Evolutionary conservation across 2,113 vertebrate species (phyloP).

Genomic region (Centropus bengalensis): DNA sequence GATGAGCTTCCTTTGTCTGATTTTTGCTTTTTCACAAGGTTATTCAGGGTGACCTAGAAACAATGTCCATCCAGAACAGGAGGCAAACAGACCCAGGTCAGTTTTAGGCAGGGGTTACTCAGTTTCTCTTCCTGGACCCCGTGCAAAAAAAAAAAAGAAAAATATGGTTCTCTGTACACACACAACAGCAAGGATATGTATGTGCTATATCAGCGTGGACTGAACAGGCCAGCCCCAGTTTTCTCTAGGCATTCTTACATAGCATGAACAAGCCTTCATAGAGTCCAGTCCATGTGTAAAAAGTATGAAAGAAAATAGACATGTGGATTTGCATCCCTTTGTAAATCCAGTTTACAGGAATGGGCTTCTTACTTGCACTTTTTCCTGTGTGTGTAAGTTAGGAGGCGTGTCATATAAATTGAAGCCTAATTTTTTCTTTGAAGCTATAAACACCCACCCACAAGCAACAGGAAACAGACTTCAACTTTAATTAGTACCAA

Average conservation of each 20-base stretch:
- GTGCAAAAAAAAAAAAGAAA: neutral
- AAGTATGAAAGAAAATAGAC: neutral
- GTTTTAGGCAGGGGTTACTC: neutral
- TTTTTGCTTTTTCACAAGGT: neutral
- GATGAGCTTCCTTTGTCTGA: neutral
- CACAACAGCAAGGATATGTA: rapidly evolving
- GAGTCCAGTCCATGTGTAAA: neutral
- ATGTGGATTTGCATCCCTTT: neutral
- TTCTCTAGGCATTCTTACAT: neutral
- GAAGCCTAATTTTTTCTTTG: slow-evolving; percentile 58
- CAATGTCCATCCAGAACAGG: neutral
- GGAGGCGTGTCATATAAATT: slow-evolving; percentile 22
- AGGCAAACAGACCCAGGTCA: neutral
- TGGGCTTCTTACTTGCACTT: neutral
- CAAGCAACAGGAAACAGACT: slow-evolving; percentile 74
- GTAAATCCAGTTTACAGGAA: neutral
- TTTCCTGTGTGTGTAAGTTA: neutral
- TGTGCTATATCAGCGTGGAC: rapidly evolving
- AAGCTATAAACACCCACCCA: slow-evolving; percentile 67
- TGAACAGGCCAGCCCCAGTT: neutral
- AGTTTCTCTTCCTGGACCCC: neutral
- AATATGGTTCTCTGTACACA: neutral
- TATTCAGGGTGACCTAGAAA: neutral
- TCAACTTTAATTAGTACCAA: slow-evolving; percentile 73
- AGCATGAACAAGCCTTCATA: neutral